Conservation (phyloP, 2,113 vertebrate species). For the Spea bombifrons region DNA sequence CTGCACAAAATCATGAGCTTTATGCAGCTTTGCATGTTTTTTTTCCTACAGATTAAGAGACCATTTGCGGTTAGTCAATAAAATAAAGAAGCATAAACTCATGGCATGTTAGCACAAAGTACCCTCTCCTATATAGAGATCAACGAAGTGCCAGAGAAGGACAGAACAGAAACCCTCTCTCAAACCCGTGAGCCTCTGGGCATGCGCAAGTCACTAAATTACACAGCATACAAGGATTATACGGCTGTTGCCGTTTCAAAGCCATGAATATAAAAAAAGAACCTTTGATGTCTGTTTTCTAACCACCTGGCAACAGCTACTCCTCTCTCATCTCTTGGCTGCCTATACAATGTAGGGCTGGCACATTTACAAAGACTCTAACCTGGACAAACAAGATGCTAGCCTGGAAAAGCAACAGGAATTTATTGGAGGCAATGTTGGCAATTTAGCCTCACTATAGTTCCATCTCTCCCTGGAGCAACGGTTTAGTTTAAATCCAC, state of each 20-base stretch:
- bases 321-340: background rate
- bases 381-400: background rate
- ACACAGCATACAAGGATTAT: background rate
- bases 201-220: background rate
- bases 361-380: background rate
- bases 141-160: too few relatives aligned
- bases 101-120: background rate
- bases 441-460: too few relatives aligned
- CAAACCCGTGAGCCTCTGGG: too few relatives aligned
- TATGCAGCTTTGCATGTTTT: conserved; percentile 21
- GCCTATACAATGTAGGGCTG: background rate
- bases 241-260: background rate
- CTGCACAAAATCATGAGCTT: conserved; percentile 10
- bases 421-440: background rate
- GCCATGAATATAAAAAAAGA: background rate
- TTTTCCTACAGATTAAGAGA: conserved; percentile 18
- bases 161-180: too few relatives aligned
- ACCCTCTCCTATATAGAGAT: too few relatives aligned
- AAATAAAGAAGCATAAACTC: background rate
- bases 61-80: background rate
- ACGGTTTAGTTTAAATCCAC: too few relatives aligned
- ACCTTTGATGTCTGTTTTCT: background rate
- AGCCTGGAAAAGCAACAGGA: background rate
- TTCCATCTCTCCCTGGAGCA: too few relatives aligned
- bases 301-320: background rate